Evolutionary conservation across 1,140 invertebrate species (phyloP).

Genomic region (Pogonus chalceus): DNA sequence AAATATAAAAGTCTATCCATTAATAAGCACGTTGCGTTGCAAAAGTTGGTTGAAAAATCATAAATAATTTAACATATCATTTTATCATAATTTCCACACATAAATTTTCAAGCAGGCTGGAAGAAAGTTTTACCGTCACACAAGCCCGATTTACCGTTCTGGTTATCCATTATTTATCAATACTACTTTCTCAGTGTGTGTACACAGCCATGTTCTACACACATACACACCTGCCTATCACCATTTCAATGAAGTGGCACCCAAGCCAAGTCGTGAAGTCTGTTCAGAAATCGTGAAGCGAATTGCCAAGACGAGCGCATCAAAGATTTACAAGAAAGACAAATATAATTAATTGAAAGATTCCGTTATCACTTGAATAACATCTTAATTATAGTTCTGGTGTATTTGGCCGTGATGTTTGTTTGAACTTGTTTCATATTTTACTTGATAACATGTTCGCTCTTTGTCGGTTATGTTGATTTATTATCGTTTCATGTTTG

Average conservation of each 20-base stretch:
- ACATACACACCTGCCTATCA: neutral
- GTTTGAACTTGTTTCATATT: neutral
- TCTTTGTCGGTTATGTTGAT: neutral
- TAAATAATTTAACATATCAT: slow-evolving; percentile 34
- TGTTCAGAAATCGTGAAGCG: too few relatives aligned
- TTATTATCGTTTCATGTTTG: neutral
- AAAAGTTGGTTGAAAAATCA: slow-evolving; percentile 32
- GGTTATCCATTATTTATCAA: slow-evolving; percentile 6
- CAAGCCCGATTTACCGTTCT: neutral
- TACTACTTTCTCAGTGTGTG: neutral
- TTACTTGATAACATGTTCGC: neutral
- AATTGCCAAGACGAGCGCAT: too few relatives aligned
- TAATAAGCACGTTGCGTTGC: slow-evolving; percentile 11
- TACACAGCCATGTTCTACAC: neutral
- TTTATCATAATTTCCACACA: slow-evolving; percentile 33
- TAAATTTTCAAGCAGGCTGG: slow-evolving; percentile 30
- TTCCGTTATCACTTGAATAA: neutral
- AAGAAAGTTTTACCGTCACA: slow-evolving; percentile 10
- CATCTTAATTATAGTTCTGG: neutral
- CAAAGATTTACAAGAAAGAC: too few relatives aligned
- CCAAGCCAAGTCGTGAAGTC: neutral
- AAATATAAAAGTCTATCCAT: neutral
- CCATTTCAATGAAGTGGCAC: neutral
- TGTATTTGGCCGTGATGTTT: neutral
- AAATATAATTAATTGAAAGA: neutral